A percentile compares a stretch with the other conserved stretches of the same genome.
These are phyloP conservation scores for Pluvialis apricaria DNA, from an alignment of 2,113 vertebrate genomes.

Conservation along the genomic window DNA sequence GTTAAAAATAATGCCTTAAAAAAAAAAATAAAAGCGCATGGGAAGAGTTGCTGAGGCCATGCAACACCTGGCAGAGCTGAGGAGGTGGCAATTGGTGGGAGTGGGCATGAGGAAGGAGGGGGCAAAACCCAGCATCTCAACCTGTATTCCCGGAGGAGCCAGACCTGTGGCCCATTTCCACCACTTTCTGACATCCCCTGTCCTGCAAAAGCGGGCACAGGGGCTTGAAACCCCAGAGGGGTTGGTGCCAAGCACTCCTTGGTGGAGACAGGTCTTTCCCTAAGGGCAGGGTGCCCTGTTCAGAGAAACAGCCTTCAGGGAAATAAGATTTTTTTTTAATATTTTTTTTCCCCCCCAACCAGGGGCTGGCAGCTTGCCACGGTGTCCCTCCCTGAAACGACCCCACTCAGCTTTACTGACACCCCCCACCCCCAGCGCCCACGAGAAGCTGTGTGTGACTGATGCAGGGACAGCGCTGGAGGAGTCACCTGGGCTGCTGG, in stretches of 20 bases:
- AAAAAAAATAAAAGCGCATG: rapidly evolving
- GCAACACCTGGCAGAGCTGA: background rate
- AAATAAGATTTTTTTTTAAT: background rate
- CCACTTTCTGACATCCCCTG: background rate
- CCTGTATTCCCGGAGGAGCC: background rate
- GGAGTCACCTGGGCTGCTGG: background rate
- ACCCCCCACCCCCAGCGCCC: background rate
- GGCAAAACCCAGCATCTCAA: background rate
- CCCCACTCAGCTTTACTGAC: background rate
- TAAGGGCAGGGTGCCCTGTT: background rate
- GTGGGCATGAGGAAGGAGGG: background rate
- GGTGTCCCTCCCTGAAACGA: background rate
- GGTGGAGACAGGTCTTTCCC: background rate
- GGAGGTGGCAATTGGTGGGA: rapidly evolving
- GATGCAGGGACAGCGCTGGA: rapidly evolving
- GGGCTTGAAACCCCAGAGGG: background rate
- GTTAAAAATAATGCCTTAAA: background rate
- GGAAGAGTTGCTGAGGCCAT: background rate
- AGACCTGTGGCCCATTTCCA: background rate
- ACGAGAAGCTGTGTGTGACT: rapidly evolving
- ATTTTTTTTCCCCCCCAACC: background rate
- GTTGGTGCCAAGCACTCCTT: background rate
- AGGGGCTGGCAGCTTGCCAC: background rate
- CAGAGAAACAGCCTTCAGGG: background rate
- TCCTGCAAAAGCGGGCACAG: background rate